These are phyloP conservation scores for Rotaria magnacalcarata DNA, from an alignment of 2,888 invertebrate genomes.

Conservation along the genomic window DNA sequence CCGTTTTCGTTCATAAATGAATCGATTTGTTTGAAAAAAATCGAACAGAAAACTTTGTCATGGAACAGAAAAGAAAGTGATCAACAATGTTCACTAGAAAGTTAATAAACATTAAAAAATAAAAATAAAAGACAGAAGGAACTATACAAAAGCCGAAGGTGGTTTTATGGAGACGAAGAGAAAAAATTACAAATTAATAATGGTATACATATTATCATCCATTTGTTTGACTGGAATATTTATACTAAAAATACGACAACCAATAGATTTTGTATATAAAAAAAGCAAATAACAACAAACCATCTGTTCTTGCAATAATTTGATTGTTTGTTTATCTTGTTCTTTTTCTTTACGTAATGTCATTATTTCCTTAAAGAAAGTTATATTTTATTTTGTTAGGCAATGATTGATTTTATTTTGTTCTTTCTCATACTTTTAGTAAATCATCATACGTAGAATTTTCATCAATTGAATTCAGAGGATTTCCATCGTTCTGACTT, in stretches of 20 bases:
- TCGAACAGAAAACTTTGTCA: too few species aligned
- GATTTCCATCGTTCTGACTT: background rate
- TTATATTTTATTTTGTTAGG: background rate
- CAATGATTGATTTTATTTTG: too few species aligned
- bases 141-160: too few species aligned
- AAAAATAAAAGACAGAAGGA: background rate
- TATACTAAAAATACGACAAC: background rate
- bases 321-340: slow-evolving; percentile 35
- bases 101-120: background rate
- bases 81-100: background rate
- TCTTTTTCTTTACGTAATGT: slow-evolving; percentile 27
- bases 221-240: slow-evolving; percentile 18
- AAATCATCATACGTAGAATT: slow-evolving; percentile 15
- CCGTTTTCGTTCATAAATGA: too few species aligned
- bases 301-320: slow-evolving; percentile 33
- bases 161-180: background rate
- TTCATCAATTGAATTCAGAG: background rate
- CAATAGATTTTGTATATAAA: background rate
- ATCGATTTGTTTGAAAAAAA: too few species aligned
- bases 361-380: background rate
- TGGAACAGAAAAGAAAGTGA: background rate
- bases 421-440: background rate
- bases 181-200: background rate
- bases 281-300: background rate
- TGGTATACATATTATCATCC: background rate